Evolutionary conservation across 1,140 invertebrate genomes (phyloP).

Genomic region (Zaprionus ghesquierei): DNA sequence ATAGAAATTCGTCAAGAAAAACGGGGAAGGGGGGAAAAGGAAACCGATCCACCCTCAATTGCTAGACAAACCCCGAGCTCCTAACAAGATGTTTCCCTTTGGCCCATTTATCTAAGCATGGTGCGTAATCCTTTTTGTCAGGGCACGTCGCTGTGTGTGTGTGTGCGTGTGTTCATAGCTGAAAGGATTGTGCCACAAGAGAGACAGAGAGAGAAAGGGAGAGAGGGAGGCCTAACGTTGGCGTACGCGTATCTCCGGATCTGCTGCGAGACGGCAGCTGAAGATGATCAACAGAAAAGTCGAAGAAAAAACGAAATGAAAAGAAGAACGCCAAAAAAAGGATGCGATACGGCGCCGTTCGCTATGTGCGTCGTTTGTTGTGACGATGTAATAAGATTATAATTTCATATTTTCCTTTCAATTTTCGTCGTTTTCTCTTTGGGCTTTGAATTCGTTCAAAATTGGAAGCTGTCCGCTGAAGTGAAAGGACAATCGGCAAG

Average conservation of each 20-base stretch:
- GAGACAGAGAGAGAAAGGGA: conserved; percentile 27
- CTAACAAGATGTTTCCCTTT: conserved; percentile 68
- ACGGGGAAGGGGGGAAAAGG: conserved; percentile 26
- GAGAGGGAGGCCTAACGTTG: conserved; percentile 66
- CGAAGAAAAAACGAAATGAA: conserved; percentile 10
- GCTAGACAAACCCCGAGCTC: conserved; percentile 38
- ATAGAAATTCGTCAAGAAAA: conserved; percentile 55
- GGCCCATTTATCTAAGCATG: conserved; percentile 69
- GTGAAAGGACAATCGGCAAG: conserved; percentile 35
- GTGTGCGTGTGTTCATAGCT: conserved; percentile 37
- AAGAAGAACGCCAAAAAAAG: conserved; percentile 57
- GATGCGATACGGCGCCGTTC: conserved; percentile 40
- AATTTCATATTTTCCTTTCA: conserved; percentile 67
- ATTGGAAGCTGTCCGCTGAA: conserved; percentile 59
- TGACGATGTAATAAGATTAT: conserved; percentile 80
- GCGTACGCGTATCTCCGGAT: conserved; percentile 71
- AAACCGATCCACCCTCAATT: conserved; percentile 76
- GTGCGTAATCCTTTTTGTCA: conserved; percentile 80
- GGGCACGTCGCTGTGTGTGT: conserved; percentile 58
- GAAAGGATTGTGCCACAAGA: conserved; percentile 66
- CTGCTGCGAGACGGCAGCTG: conserved; percentile 54
- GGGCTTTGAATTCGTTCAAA: conserved; percentile 42
- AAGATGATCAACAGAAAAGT: conserved; percentile 55
- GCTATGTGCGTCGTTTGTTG: conserved; percentile 58
- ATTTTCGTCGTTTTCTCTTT: conserved; percentile 24